Conservation (phyloP, 2,888 invertebrate species). For the Lasioglossum leucozonium region DNA sequence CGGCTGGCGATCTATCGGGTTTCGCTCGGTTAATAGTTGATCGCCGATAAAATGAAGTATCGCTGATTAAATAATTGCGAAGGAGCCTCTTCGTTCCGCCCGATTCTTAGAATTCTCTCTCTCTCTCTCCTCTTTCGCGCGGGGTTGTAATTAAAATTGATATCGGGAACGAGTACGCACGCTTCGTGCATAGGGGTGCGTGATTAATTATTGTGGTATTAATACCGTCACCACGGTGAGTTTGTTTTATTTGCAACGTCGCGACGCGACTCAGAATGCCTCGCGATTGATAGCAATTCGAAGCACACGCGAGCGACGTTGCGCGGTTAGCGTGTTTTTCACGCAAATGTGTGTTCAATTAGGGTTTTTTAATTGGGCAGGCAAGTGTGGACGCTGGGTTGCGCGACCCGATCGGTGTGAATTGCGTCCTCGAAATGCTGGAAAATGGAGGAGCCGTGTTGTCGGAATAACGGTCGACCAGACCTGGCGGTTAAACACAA, state of each 20-base stretch:
- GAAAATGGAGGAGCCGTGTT: background rate
- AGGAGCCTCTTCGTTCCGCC: background rate
- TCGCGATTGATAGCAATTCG: background rate
- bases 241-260: background rate
- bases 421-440: background rate
- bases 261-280: no score
- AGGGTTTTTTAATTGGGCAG: background rate
- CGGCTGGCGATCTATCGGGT: constrained; percentile 22
- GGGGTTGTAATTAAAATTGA: constrained; percentile 6
- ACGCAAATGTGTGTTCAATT: background rate
- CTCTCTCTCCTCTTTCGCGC: background rate
- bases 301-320: background rate
- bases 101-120: background rate
- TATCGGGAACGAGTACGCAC: background rate
- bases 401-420: no score
- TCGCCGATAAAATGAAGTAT: constrained; percentile 3
- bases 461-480: background rate
- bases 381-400: background rate
- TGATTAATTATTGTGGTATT: background rate
- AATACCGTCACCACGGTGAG: background rate
- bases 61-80: constrained; percentile 29
- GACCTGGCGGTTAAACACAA: background rate
- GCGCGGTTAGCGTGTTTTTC: background rate
- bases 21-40: constrained; percentile 9
- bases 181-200: background rate